phyloP scores from a whole-genome alignment of 2,797 vertebrate genomes.

The Hippoglossus hippoglossus region DNA sequence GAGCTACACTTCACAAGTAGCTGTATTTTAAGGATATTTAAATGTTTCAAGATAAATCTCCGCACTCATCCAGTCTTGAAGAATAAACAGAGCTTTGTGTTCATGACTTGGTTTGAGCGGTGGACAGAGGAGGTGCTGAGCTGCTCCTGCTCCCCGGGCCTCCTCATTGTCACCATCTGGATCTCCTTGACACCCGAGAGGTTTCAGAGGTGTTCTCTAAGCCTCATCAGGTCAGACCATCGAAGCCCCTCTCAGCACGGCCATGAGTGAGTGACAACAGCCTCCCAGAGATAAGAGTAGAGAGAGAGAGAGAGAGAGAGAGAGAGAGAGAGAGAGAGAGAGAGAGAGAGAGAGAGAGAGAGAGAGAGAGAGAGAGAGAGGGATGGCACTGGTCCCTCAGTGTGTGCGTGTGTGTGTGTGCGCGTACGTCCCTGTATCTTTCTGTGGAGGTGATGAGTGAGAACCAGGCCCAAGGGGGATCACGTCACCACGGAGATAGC shows the following conservation, averaged over 20 bases:
- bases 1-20: background rate
- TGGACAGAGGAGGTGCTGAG: constrained; percentile 48
- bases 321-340: constrained; percentile 65
- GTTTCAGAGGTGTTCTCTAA: constrained; percentile 61
- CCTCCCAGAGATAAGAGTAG: constrained; percentile 75
- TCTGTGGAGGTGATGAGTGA: constrained; percentile 80
- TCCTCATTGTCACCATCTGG: constrained; percentile 75
- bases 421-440: constrained; percentile 44
- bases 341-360: constrained; percentile 44
- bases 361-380: constrained; percentile 61
- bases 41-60: constrained; percentile 19
- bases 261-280: constrained; percentile 83
- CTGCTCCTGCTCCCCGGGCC: constrained; percentile 40
- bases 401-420: constrained; percentile 36
- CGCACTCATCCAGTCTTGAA: constrained; percentile 21
- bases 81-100: constrained; percentile 47
- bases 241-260: constrained; percentile 75
- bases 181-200: constrained; percentile 71
- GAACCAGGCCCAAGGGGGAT: constrained; percentile 75
- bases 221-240: constrained; percentile 65
- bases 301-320: constrained; percentile 63
- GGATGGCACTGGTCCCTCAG: constrained; percentile 41
- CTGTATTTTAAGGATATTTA: background rate
- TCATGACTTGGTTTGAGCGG: constrained; percentile 41
- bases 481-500: constrained; percentile 80